Conservation (phyloP, 2,113 vertebrate species). For the Lycocorax pyrrhopterus region DNA sequence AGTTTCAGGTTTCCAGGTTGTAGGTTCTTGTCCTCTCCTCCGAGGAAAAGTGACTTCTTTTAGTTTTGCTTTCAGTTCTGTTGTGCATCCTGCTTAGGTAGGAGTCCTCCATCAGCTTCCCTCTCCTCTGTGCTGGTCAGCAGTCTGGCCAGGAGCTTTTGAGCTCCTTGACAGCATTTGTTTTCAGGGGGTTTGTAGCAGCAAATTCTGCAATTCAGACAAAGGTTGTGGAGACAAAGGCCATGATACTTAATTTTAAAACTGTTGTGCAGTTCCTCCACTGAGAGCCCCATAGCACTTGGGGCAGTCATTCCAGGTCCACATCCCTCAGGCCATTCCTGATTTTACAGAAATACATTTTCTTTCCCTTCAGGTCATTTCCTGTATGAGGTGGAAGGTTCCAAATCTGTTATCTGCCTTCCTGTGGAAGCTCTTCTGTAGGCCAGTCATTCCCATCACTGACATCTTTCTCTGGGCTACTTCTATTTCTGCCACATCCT, state of each 20-base stretch:
- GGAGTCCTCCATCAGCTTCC: neutral
- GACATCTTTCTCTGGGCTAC: neutral
- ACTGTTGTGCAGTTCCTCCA: neutral
- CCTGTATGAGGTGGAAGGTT: neutral
- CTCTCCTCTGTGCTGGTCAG: neutral
- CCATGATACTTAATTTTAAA: neutral
- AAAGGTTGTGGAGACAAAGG: neutral
- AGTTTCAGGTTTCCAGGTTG: neutral
- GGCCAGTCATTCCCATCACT: neutral
- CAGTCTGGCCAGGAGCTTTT: neutral
- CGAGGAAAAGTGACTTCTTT: neutral
- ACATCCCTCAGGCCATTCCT: rapidly evolving
- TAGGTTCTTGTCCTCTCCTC: neutral
- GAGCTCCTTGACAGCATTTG: neutral
- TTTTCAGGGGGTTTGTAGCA: neutral
- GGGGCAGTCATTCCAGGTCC: neutral
- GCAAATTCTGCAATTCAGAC: neutral
- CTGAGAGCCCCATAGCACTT: neutral
- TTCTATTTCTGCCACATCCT: neutral
- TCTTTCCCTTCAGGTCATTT: neutral
- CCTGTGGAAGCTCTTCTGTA: neutral
- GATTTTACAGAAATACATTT: neutral
- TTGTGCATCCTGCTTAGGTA: neutral
- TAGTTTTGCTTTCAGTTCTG: neutral
- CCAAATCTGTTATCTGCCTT: neutral